These are phyloP conservation scores for Polyergus mexicanus DNA, from an alignment of 1,140 invertebrate genomes.

Conservation along the genomic window DNA sequence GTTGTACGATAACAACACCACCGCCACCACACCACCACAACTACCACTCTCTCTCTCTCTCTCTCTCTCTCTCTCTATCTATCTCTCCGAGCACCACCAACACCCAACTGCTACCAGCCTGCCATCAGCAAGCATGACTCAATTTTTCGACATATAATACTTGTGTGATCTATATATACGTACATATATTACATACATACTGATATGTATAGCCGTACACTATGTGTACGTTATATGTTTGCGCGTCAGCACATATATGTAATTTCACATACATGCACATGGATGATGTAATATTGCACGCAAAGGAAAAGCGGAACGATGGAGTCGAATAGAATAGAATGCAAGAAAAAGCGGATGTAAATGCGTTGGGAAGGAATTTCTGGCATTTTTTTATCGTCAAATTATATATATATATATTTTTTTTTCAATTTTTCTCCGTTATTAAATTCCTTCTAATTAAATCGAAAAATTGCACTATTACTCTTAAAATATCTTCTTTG, in stretches of 20 bases:
- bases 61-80: slow-evolving; percentile 77
- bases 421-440: not conserved
- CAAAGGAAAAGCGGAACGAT: slow-evolving; percentile 51
- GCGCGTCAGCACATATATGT: slow-evolving; percentile 48
- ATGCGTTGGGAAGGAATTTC: not conserved
- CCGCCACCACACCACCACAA: slow-evolving; percentile 66
- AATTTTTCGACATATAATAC: slow-evolving; percentile 72
- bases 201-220: slow-evolving; percentile 46
- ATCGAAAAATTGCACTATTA: slow-evolving; percentile 5
- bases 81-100: slow-evolving; percentile 84
- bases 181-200: slow-evolving; percentile 59
- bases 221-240: slow-evolving; percentile 61
- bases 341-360: not conserved
- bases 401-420: not conserved
- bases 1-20: slow-evolving; percentile 68
- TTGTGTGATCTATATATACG: slow-evolving; percentile 28
- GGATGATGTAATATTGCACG: slow-evolving; percentile 51
- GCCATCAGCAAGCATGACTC: slow-evolving; percentile 83
- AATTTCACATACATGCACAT: slow-evolving; percentile 49
- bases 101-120: slow-evolving; percentile 82
- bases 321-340: not conserved
- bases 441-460: not conserved
- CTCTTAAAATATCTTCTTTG: slow-evolving; percentile 8
- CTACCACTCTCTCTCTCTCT: slow-evolving; percentile 76
- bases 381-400: not conserved